Evolutionary conservation across 2,888 invertebrate species (phyloP).

Genomic region (Acrocera orbiculus): DNA sequence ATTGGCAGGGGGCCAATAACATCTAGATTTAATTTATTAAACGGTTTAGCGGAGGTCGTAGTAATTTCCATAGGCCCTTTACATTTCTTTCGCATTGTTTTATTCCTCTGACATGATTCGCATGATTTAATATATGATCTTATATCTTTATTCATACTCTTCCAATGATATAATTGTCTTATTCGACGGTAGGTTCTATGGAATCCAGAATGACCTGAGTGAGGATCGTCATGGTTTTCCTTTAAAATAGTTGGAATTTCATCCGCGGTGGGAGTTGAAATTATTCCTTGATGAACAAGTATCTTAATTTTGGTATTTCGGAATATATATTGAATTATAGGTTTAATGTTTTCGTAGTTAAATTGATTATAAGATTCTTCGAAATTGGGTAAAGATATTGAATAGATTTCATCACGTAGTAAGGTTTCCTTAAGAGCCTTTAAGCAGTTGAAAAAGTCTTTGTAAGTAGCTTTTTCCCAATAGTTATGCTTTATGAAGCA

Average conservation of each 20-base stretch:
- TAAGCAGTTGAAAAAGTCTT: slow-evolving; percentile 5
- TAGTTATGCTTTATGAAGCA: slow-evolving; percentile 8
- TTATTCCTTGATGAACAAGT: not conserved
- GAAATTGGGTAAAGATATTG: slow-evolving; percentile 4
- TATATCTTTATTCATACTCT: not conserved
- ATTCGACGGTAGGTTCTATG: slow-evolving; percentile 1
- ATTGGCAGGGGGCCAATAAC: slow-evolving; percentile 18
- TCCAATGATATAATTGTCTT: not conserved
- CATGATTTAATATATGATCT: slow-evolving; percentile 15
- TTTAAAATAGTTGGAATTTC: slow-evolving; percentile 6
- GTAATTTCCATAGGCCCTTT: slow-evolving; percentile 19
- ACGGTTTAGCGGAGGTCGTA: slow-evolving; percentile 16
- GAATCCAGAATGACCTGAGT: not conserved
- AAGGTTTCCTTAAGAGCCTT: slow-evolving; percentile 4
- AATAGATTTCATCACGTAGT: slow-evolving; percentile 2
- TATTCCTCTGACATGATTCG: slow-evolving; percentile 16
- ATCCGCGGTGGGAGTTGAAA: not conserved
- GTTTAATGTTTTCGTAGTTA: slow-evolving; percentile 6
- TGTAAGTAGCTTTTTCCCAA: slow-evolving; percentile 3
- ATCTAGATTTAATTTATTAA: slow-evolving; percentile 18
- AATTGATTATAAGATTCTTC: slow-evolving; percentile 5
- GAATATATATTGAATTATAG: slow-evolving; percentile 3
- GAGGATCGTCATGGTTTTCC: slow-evolving; percentile 8
- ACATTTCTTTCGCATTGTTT: slow-evolving; percentile 2
- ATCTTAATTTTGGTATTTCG: slow-evolving; percentile 5